Conservation (phyloP, 2,797 vertebrate species). For the Neosilurus mollespiculum region DNA sequence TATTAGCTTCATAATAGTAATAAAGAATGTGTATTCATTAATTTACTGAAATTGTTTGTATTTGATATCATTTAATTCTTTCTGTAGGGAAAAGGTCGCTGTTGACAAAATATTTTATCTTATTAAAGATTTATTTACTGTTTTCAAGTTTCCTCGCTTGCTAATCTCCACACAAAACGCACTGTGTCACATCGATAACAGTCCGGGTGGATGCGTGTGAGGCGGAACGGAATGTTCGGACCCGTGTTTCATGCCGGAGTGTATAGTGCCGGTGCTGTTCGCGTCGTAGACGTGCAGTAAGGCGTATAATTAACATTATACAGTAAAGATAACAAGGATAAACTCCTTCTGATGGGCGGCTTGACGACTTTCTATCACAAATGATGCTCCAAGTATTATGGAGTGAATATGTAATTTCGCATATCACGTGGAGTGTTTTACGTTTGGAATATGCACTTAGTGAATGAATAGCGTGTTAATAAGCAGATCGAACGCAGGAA, state of each 20-base stretch:
- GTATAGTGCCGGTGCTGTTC: neutral
- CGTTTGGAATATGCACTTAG: neutral
- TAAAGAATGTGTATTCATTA: neutral
- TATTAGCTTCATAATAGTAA: neutral
- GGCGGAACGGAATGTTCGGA: neutral
- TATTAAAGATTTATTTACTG: neutral
- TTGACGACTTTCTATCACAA: neutral
- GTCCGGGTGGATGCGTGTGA: neutral
- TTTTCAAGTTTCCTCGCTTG: neutral
- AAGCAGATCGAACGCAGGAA: neutral
- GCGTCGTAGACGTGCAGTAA: neutral
- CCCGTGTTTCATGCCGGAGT: conserved; percentile 6
- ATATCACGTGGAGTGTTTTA: neutral
- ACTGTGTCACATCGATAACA: neutral
- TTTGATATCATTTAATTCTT: neutral
- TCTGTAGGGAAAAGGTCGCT: neutral
- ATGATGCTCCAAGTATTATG: neutral
- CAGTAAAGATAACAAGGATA: neutral
- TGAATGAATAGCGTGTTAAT: neutral
- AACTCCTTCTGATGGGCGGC: neutral
- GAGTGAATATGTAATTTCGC: neutral
- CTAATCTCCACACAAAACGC: neutral
- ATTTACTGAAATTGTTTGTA: neutral
- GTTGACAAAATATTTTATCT: neutral
- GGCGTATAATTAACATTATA: neutral